Base-by-base conservation (phyloP, 1,140 invertebrate genomes). In the Rhizoglyphus robini region DNA sequence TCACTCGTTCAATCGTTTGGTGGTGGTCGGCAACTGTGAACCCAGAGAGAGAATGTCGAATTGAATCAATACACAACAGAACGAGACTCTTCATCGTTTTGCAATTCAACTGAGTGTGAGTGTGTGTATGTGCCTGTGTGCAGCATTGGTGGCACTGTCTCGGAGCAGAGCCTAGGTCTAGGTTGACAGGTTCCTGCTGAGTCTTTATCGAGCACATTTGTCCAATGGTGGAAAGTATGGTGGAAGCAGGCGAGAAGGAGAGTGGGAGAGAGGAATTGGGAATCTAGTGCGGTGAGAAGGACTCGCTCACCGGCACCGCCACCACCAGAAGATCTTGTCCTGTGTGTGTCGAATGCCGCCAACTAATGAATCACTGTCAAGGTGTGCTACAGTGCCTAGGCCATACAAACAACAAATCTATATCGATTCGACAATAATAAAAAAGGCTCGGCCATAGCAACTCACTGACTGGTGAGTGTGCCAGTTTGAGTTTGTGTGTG, bases 281-380 rank as follows among this genome's bases (percentile, higher is more conserved):
- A n/a, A n/a, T n/a, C n/a, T n/a, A n/a, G n/a, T n/a, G n/a, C n/a
- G n/a, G n/a, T n/a, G n/a, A n/a, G n/a, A n/a, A n/a, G n/a, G n/a
- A n/a, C n/a, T n/a, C n/a, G n/a, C n/a, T n/a, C n/a, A n/a, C n/a
- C n/a, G n/a, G n/a, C n/a, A n/a, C n/a, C n/a, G n/a, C n/a, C n/a
- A n/a, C n/a, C n/a, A 32, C 23, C 51, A 54, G 51, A 27, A 41
- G 8, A 8, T 54, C 51, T 54, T 54, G 15, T 54, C 23, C 8
- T 5, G 8, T 54, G 51, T 5, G 51, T 8, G 51, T 5, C 51
- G 25, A 49, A 49, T 8, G 57, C 57, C 57, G 57, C 57, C 57
- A 38, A 5, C 8, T 59, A 59, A 59, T 59, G 57, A 59, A 59
- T 59, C 57, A 59, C 8, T 59, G 57, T 59, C 57, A 59, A 59